Evolutionary conservation across 2,113 vertebrate genomes (phyloP), one percentile per base, ranked within the genome.

Genomic region (Speoplatyrhinus poulsoni): DNA sequence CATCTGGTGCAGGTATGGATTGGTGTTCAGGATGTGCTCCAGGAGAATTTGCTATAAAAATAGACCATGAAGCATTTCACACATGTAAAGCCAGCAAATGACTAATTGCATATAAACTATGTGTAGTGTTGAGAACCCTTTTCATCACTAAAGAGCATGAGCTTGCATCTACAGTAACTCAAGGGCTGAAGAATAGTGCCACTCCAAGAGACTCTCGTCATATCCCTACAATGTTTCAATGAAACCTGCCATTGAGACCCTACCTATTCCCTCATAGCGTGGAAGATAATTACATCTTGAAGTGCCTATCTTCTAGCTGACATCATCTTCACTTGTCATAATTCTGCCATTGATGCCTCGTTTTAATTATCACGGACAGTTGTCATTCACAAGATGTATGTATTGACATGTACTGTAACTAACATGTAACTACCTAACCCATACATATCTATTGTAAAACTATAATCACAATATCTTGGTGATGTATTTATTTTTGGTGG

Each of bases 71-170:
- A 41, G 6, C 36, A 6, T 41, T 41, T 41, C 19, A 26, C 19
- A 26, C 19, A 26, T 26, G 26, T 26, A 1, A 26, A 26, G 26
- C 26, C 26, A 26, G 26, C 26, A 26, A 26, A 26, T 90, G 92
- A 91, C 92, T 93, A 74, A 68, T 82, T 79, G 86, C 87, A 76
- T 72, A 87, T 88, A 49, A 66, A 81, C 89, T 79, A 90, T 68
- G 60, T 53, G n/a, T 72, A 72, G 79, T 80, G 79, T 80, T 72
- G 87, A 89, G 90, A 75, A 82, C 88, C 88, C 90, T 76, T 91
- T 93, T 88, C 89, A 91, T 90, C 77, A 89, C 87, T 91, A 85
- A 82, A 88, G 89, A 90, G 86, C 91, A 90, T 72, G 79, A 81
- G 84, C 77, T 71, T 81, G 77, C 76, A 76, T 87, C 81, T 74